A percentile compares a stretch with the other conserved stretches of the same genome.
These are phyloP conservation scores for Lochmaea crataegi DNA, from an alignment of 2,888 invertebrate species.

Conservation along the genomic window DNA sequence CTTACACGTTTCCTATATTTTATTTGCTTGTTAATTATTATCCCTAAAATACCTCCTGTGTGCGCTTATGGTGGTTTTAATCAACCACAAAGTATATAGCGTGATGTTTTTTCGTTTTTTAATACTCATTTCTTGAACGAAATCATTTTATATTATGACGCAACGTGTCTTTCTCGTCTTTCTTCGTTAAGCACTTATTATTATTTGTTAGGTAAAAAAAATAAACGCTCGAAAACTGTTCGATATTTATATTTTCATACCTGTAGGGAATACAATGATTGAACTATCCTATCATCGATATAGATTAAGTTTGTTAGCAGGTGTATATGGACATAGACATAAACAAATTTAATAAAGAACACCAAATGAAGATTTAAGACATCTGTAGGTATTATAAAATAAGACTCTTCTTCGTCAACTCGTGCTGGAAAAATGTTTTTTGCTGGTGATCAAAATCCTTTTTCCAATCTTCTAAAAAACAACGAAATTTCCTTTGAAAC, in stretches of 20 bases:
- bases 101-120: constrained; percentile 24
- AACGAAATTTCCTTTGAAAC: too few relatives aligned
- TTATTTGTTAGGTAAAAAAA: constrained; percentile 19
- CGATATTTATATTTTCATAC: constrained; percentile 13
- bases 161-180: constrained; percentile 19
- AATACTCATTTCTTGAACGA: constrained; percentile 26
- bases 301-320: background rate
- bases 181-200: constrained; percentile 22
- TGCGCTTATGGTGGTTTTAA: constrained; percentile 18
- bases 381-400: background rate
- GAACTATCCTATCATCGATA: constrained; percentile 2
- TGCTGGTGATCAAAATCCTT: too few relatives aligned
- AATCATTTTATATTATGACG: constrained; percentile 24
- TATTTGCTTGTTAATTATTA: too few relatives aligned
- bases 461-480: too few relatives aligned
- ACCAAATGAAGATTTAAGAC: background rate
- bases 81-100: constrained; percentile 5
- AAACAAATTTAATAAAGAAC: constrained; percentile 1
- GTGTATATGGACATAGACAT: background rate
- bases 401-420: too few relatives aligned
- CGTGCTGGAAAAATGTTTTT: too few relatives aligned
- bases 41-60: background rate
- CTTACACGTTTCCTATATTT: too few relatives aligned
- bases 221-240: constrained; percentile 9
- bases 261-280: constrained; percentile 9